Base-by-base conservation (phyloP, 1,140 invertebrate species). In the Hypothenemus hampei region DNA sequence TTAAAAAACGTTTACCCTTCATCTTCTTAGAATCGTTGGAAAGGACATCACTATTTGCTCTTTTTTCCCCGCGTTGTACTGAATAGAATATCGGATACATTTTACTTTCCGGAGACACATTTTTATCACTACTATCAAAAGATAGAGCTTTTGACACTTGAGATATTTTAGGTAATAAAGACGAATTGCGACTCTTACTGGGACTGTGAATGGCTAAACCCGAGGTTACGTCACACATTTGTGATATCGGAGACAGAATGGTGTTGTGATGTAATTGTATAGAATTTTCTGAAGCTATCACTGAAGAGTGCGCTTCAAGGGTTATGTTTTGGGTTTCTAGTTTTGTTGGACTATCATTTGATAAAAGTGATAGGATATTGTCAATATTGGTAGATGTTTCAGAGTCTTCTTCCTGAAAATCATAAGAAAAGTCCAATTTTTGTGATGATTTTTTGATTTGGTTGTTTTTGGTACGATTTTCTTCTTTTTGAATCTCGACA, bases 141-240 rank as follows among this genome's bases (percentile, higher is more conserved):
- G 24, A 35, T 29, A 53, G 11, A 26, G 35, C 43, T 47, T 33
- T 56, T 15, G 18, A 40, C 43, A 29, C 44, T 4, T 37, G 1
- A 0, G 44, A 36, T 20, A 33, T 5, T 44, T 18, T 49, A 60
- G 20, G 61, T 52, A 4, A 69, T 46, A 20, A 67, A 29, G 8
- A 46, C 46, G 40, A 23, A 10, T 15, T 3, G 35, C 11, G 3
- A n/a, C n/a, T n/a, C 16, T 15, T 16, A 23, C 6, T 65, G 4
- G 70, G 70, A 47, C 67, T 70, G 50, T 66, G 60, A 8, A 72
- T 22, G 19, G 66, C 67, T 37, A 78, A 72, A 4, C 66, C 68
- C 1, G 74, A 77, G 1, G 76, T 73, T 71, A 78, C 76, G 45
- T 72, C 72, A 52, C 73, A 77, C 35, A 79, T 70, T 55, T 77